Percentiles rank a stretch among this genome's conserved stretches.
Conservation (phyloP, 37 sponge, comb jelly and placozoan species). For the Sycon ciliatum region DNA sequence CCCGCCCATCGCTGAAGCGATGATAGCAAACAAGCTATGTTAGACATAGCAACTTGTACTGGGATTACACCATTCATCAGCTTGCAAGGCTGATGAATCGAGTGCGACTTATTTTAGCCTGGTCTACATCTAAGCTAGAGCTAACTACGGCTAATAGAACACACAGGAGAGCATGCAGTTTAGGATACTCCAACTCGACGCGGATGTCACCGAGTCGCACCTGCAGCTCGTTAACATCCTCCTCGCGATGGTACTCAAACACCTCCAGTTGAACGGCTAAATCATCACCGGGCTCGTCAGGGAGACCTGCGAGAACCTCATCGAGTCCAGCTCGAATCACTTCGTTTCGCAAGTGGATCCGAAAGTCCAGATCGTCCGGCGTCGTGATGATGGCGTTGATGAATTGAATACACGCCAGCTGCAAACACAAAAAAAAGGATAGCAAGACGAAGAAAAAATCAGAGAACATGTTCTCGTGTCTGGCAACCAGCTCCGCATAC, state of each 20-base stretch:
- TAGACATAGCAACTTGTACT: no score
- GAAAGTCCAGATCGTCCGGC: slow-evolving; percentile 87
- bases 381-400: slow-evolving; percentile 84
- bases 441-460: neutral
- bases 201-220: slow-evolving; percentile 65
- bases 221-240: slow-evolving; percentile 77
- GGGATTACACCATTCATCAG: no score
- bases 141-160: no score
- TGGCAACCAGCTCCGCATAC: neutral
- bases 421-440: neutral
- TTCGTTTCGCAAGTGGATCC: slow-evolving; percentile 90
- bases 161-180: no score
- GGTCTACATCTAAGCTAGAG: no score
- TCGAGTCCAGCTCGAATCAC: slow-evolving; percentile 80
- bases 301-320: slow-evolving; percentile 35
- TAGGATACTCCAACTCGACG: slow-evolving; percentile 16
- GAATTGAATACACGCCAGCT: slow-evolving; percentile 82
- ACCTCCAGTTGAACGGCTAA: slow-evolving; percentile 79
- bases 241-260: slow-evolving; percentile 78
- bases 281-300: slow-evolving; percentile 55
- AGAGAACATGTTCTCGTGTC: neutral
- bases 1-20: no score
- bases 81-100: no score
- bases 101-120: no score
- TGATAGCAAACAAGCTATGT: no score